A percentile compares a stretch with the other conserved stretches of the same genome.
phyloP scores from a whole-genome alignment of 2,113 vertebrate species.

The Casuarius casuarius region DNA sequence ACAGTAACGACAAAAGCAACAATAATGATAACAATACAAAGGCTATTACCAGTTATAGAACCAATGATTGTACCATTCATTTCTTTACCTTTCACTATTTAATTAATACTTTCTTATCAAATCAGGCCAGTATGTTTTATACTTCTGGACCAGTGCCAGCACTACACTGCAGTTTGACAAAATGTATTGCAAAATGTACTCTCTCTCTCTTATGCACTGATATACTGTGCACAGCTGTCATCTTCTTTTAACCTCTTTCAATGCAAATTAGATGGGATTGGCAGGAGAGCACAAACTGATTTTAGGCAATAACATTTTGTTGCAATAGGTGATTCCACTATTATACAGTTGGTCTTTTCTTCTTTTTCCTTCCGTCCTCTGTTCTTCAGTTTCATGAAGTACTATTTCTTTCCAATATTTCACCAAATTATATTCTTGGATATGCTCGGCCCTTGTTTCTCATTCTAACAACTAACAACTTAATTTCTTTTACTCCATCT shows the following conservation, averaged over 20 bases:
- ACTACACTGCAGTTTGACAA: neutral
- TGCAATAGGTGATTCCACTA: neutral
- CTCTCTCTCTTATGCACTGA: neutral
- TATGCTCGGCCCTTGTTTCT: neutral
- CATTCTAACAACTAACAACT: neutral
- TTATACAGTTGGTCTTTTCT: neutral
- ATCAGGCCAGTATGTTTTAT: neutral
- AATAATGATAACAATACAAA: neutral
- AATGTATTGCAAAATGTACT: neutral
- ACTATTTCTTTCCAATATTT: neutral
- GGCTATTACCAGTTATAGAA: neutral
- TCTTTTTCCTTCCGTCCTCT: neutral
- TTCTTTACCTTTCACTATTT: neutral
- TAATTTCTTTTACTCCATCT: neutral
- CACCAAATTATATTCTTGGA: neutral
- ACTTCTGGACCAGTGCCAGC: constrained; percentile 2
- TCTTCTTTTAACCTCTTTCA: neutral
- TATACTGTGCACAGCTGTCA: neutral
- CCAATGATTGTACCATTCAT: neutral
- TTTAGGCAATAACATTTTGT: neutral
- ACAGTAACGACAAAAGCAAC: neutral
- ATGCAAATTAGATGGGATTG: neutral
- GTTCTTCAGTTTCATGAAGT: neutral
- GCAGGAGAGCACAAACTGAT: neutral
- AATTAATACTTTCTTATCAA: constrained; percentile 26